Evolutionary conservation across 2,113 vertebrate species (phyloP).

Genomic region (Gallinago paraguaiae): DNA sequence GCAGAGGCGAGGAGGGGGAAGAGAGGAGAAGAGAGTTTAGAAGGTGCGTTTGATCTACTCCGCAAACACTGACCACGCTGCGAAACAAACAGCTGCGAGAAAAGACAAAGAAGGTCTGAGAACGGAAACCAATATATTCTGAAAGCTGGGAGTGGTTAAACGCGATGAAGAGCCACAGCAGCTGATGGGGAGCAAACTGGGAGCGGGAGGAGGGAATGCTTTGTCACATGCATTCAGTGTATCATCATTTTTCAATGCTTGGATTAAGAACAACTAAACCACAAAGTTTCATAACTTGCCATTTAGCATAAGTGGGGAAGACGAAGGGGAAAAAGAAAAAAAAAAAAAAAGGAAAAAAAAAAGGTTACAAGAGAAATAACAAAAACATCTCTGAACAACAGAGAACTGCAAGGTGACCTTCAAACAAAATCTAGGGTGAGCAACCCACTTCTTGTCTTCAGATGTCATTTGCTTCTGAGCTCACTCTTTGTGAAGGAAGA

Average conservation of each 20-base stretch:
- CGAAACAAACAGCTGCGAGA: slow-evolving; percentile 30
- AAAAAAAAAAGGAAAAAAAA: not conserved
- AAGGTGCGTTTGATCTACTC: not conserved
- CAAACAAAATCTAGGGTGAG: not conserved
- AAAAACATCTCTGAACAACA: not conserved
- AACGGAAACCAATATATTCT: slow-evolving; percentile 45
- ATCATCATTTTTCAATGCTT: slow-evolving; percentile 8
- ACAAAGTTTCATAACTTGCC: slow-evolving; percentile 23
- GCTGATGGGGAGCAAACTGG: slow-evolving; percentile 3
- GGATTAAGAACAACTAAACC: slow-evolving; percentile 35
- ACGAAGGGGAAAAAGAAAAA: not conserved
- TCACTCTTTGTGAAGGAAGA: not conserved
- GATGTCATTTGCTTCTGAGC: not conserved
- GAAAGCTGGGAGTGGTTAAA: slow-evolving; percentile 36
- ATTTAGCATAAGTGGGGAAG: not conserved
- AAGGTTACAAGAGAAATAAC: not conserved
- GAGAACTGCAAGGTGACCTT: slow-evolving; percentile 46
- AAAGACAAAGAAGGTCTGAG: slow-evolving; percentile 43
- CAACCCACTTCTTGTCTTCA: not conserved
- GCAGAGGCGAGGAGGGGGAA: not conserved
- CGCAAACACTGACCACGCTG: not conserved
- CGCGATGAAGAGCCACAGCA: not conserved
- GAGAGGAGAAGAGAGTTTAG: not conserved
- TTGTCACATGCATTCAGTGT: not conserved
- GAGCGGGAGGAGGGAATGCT: not conserved